These are phyloP conservation scores for Sceliomorpha sp. DNA, from an alignment of 2,888 invertebrate genomes.

Conservation along the genomic window DNA sequence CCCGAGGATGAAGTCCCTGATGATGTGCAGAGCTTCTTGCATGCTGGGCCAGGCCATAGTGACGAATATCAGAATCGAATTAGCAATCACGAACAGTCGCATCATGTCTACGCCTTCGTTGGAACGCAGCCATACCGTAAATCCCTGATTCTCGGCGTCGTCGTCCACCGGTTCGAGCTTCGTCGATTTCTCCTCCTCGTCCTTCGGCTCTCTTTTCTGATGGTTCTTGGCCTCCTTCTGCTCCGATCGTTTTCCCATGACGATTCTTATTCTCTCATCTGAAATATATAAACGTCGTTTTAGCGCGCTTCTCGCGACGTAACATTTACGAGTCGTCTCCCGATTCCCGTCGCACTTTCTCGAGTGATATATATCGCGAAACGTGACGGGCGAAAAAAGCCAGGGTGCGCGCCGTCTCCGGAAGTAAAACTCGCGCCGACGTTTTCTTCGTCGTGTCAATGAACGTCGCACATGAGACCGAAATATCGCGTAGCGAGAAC, in stretches of 20 bases:
- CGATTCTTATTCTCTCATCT: conserved; percentile 53
- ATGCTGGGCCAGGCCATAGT: conserved; percentile 89
- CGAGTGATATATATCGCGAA: conserved; percentile 4
- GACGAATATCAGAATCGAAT: conserved; percentile 86
- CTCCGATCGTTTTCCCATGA: conserved; percentile 68
- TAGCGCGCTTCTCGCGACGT: neutral
- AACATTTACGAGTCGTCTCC: neutral
- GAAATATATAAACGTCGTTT: conserved; percentile 39
- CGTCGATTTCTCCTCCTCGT: conserved; percentile 53
- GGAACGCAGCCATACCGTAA: conserved; percentile 79
- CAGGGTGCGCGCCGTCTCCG: too few species aligned
- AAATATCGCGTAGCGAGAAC: too few species aligned
- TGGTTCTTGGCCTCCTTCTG: conserved; percentile 57
- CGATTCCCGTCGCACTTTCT: neutral
- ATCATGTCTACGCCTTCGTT: conserved; percentile 87
- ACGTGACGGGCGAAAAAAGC: too few species aligned
- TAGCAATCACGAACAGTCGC: conserved; percentile 90
- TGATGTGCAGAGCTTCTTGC: conserved; percentile 82
- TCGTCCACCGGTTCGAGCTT: conserved; percentile 59
- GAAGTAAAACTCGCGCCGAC: too few species aligned
- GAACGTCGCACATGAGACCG: too few species aligned
- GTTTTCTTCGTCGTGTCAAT: too few species aligned
- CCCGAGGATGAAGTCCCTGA: conserved; percentile 77
- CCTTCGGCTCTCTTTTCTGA: conserved; percentile 38
- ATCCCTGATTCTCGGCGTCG: conserved; percentile 72